Conservation (phyloP, 2,797 vertebrate species). For the Falco peregrinus region DNA sequence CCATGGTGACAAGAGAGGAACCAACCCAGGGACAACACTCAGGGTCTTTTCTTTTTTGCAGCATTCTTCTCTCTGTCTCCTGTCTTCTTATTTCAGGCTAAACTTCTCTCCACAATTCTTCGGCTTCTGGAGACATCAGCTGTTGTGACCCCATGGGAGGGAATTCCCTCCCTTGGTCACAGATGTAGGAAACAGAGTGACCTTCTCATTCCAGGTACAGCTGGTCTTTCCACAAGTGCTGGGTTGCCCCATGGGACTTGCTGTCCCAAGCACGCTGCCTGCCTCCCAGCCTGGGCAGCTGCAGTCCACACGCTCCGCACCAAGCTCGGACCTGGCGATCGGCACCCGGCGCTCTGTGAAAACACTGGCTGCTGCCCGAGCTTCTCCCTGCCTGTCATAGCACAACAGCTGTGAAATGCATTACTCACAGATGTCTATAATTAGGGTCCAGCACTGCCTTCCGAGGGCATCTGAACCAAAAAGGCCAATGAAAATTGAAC, state of each 20-base stretch:
- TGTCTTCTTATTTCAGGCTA: background rate
- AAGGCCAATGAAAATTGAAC: background rate
- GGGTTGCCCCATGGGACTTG: background rate
- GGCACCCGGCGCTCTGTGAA: rapidly evolving
- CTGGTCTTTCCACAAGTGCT: background rate
- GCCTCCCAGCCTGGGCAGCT: background rate
- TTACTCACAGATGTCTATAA: conserved; percentile 38
- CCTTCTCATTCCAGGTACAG: background rate
- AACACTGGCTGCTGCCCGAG: background rate
- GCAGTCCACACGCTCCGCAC: background rate
- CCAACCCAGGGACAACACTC: background rate
- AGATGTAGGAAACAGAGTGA: background rate
- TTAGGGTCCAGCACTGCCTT: background rate
- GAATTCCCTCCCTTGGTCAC: background rate
- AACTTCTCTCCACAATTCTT: background rate
- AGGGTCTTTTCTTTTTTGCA: background rate
- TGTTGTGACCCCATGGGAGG: background rate
- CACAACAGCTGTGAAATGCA: conserved; percentile 42
- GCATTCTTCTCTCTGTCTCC: background rate
- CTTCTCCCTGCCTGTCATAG: background rate
- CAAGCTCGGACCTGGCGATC: rapidly evolving
- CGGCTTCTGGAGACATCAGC: background rate
- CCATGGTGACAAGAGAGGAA: background rate
- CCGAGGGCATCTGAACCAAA: background rate
- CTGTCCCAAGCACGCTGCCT: background rate